A percentile compares a stretch with the other conserved stretches of the same genome.
Evolutionary conservation across 2,797 vertebrate species (phyloP).

Genomic region (Falco columbarius): DNA sequence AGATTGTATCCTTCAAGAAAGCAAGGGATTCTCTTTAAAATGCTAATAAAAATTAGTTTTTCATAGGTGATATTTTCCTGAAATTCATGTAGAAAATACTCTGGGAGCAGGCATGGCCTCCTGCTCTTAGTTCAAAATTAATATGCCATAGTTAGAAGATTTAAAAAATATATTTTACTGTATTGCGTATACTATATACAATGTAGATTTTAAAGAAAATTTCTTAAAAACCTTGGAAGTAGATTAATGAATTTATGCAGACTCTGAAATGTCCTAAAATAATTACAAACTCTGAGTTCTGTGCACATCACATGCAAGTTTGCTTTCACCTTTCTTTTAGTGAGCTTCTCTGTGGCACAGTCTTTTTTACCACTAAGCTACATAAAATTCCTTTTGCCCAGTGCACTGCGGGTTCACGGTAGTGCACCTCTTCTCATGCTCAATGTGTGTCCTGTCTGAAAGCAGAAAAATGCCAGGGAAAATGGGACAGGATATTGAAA

Average conservation of each 20-base stretch:
- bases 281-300: neutral
- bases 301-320: neutral
- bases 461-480: neutral
- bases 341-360: neutral
- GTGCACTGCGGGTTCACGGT: neutral
- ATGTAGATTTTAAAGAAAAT: neutral
- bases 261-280: neutral
- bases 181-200: neutral
- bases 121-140: neutral
- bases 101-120: neutral
- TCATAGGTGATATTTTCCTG: neutral
- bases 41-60: neutral
- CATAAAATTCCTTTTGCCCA: neutral
- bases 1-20: neutral
- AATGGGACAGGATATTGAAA: conserved; percentile 28
- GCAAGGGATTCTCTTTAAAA: neutral
- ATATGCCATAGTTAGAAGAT: neutral
- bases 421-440: neutral
- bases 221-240: neutral
- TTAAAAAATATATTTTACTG: neutral
- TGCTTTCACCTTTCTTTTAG: neutral
- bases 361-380: neutral
- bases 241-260: neutral
- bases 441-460: neutral
- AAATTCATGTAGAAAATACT: neutral